Percentiles rank a stretch among this genome's conserved stretches.
These are phyloP conservation scores for Globia sparganii DNA, from an alignment of 2,888 invertebrate genomes.

Conservation along the genomic window DNA sequence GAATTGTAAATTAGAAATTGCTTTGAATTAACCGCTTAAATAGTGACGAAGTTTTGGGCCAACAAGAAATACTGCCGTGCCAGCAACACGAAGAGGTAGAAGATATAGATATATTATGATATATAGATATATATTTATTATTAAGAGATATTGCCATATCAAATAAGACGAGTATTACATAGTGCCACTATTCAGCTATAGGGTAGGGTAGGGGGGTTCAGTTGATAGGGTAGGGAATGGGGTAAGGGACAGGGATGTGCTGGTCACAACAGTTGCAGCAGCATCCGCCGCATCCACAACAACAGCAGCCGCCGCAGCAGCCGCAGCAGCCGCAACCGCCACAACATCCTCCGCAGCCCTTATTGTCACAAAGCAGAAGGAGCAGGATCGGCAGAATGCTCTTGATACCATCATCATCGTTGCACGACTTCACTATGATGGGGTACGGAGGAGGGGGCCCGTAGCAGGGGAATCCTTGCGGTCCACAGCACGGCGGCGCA, in stretches of 20 bases:
- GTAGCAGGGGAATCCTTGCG: constrained; percentile 64
- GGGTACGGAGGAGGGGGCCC: constrained; percentile 70
- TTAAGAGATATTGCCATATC: neutral
- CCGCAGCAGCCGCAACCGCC: constrained; percentile 53
- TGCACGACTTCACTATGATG: constrained; percentile 72
- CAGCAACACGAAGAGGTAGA: neutral
- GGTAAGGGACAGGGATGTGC: constrained; percentile 75
- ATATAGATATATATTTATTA: no score
- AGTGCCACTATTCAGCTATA: constrained; percentile 18
- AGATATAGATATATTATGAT: no score
- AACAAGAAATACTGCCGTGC: neutral
- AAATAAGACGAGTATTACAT: neutral
- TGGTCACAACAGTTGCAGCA: constrained; percentile 64
- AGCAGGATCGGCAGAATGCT: constrained; percentile 75
- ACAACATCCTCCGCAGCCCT: constrained; percentile 65
- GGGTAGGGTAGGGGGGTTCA: constrained; percentile 73
- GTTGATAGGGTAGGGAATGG: constrained; percentile 74
- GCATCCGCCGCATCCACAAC: constrained; percentile 60
- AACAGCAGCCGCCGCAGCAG: no score
- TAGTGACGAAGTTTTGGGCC: neutral
- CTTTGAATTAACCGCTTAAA: neutral
- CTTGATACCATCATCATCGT: constrained; percentile 72
- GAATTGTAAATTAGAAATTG: neutral
- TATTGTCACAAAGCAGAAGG: constrained; percentile 73
- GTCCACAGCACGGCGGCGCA: constrained; percentile 57